A percentile compares a stretch with the other conserved stretches of the same genome.
These are phyloP conservation scores for Sebastes hopkinsi DNA, from an alignment of 2,797 vertebrate genomes.

Conservation along the genomic window DNA sequence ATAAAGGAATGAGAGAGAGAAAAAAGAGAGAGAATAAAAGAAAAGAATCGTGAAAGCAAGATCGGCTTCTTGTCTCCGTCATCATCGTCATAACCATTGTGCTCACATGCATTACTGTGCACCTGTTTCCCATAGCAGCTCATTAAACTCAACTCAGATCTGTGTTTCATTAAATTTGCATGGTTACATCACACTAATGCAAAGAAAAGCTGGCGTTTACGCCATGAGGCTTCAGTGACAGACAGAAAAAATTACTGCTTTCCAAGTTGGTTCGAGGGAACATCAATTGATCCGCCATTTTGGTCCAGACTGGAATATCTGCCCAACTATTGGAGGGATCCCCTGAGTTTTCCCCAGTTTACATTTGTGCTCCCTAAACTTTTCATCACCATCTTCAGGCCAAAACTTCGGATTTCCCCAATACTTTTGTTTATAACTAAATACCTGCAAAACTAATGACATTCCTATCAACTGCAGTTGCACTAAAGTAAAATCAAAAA, in stretches of 20 bases:
- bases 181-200: background rate
- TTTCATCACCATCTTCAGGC: too few relatives aligned
- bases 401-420: background rate
- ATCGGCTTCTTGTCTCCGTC: background rate
- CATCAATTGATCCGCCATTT: background rate
- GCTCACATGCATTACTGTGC: background rate
- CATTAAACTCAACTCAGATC: background rate
- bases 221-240: background rate
- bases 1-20: background rate
- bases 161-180: slow-evolving; percentile 1
- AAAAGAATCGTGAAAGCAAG: background rate
- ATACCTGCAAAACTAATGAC: background rate
- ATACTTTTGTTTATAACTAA: background rate
- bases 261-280: background rate
- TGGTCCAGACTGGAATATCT: background rate
- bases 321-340: background rate
- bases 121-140: background rate
- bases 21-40: background rate
- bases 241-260: background rate
- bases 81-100: background rate
- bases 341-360: background rate
- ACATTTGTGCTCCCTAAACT: background rate
- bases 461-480: background rate
- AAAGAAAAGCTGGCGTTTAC: background rate
- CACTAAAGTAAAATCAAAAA: background rate